Base-by-base conservation (phyloP, 64 coral and sea anemone species). In the Pocillopora damicornis region DNA sequence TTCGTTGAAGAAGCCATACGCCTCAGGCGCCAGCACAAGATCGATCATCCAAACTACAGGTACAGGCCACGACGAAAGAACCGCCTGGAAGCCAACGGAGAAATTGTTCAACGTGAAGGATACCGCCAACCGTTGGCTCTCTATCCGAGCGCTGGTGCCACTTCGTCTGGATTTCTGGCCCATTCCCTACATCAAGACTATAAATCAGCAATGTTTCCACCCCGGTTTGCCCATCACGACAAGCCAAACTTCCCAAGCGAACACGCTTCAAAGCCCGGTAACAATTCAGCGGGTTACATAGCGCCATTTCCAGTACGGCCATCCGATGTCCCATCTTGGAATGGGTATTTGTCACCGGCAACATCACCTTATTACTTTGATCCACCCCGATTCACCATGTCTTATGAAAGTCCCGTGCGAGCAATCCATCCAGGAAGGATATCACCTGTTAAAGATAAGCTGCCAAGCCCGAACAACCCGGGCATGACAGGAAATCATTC, bases 51-150 rank as follows among this genome's bases (percentile, higher is more conserved):
- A 8, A 82, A 97, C 23, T 97, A 97, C 76, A 82, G 94, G 11
- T 97, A 97, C 91, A 93, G 86, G 77, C 94, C 94, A 26, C 88
- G 92, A 25, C 77, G 91, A 72, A 97, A 97, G 62, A 77, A 93
- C 13, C 75, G 86, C 25, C 80, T 86, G 51, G 94, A 93, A 76
- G 59, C 23, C 35, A 85, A 68, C 20, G 34, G 81, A 16, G 91
- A 97, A 78, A 90, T 78, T 59, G 56, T 63, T 10, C 86, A 81
- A 75, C 76, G 78, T 11, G 91, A 93, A 16, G 37, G 87, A 12
- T 76, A 71, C 11, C 79, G 86, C n/a, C 79, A 89, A 15, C 88
- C 83, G 71, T 93, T 82, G 14, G 91, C 86, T 67, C 63, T 88
- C 26, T 93, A 89, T 37, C 91, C 91, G 0, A 93, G 59, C 83